Percentiles rank a stretch among this genome's conserved stretches.
phyloP scores from a whole-genome alignment of 2,888 invertebrate genomes.

The Caenorhabditis zanzibari region DNA sequence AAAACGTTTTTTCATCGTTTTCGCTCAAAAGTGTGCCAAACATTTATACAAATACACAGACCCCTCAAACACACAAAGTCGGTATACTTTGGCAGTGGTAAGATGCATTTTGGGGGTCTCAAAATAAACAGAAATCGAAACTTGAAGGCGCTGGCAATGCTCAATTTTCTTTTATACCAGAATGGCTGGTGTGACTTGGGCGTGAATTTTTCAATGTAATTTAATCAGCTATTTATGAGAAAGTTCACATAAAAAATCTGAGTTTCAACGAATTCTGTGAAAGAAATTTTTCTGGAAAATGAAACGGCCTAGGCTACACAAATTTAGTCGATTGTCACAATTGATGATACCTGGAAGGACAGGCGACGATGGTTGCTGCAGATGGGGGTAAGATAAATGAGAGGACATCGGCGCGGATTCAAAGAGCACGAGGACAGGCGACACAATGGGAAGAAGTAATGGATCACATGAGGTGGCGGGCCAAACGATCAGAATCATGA shows the following conservation, averaged over 20 bases:
- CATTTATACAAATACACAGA: constrained; percentile 52
- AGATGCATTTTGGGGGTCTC: constrained; percentile 52
- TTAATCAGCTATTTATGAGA: too few relatives aligned
- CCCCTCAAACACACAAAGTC: constrained; percentile 39
- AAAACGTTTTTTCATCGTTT: constrained; percentile 22
- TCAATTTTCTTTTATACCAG: constrained; percentile 17
- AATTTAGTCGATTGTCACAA: constrained; percentile 31
- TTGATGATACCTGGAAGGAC: constrained; percentile 42
- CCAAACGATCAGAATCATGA: constrained; percentile 11
- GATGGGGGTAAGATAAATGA: constrained; percentile 48
- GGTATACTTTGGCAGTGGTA: constrained; percentile 56
- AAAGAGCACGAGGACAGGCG: constrained; percentile 52
- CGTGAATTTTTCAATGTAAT: background rate
- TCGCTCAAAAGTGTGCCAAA: constrained; percentile 57
- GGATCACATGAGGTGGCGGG: constrained; percentile 49
- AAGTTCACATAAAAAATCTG: too few relatives aligned
- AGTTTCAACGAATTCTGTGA: too few relatives aligned
- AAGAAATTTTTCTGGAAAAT: too few relatives aligned
- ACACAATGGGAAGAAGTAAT: constrained; percentile 41
- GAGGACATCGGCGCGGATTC: constrained; percentile 41
- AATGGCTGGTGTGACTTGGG: background rate
- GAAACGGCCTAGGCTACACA: too few relatives aligned
- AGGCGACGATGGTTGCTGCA: constrained; percentile 22
- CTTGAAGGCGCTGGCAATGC: background rate
- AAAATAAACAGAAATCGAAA: constrained; percentile 62